phyloP scores from a whole-genome alignment of 2,113 vertebrate genomes.

The Himantopus leucocephalus region DNA sequence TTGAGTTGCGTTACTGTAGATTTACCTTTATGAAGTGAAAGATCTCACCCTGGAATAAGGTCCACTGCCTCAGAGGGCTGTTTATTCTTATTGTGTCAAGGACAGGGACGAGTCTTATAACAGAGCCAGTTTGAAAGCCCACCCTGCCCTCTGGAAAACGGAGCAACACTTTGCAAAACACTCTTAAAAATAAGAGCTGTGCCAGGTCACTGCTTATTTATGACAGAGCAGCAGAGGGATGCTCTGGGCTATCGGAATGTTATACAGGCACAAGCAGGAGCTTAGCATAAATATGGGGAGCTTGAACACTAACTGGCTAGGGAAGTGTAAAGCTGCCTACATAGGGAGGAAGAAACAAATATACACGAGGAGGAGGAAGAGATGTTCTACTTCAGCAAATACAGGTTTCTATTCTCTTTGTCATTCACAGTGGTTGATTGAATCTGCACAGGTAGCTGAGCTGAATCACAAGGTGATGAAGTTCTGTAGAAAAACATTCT shows the following conservation, averaged over 20 bases:
- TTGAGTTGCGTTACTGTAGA: background rate
- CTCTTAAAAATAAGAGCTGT: background rate
- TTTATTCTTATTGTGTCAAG: background rate
- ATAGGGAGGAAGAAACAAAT: background rate
- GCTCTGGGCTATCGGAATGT: background rate
- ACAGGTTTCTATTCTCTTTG: background rate
- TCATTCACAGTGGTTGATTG: background rate
- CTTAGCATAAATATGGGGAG: background rate
- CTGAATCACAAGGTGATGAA: background rate
- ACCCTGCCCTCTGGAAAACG: background rate
- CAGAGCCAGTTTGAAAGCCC: background rate
- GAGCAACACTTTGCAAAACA: background rate
- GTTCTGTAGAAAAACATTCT: background rate
- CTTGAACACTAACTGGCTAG: background rate
- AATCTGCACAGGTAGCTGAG: background rate
- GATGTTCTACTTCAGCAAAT: background rate
- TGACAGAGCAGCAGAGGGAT: background rate
- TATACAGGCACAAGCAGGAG: background rate
- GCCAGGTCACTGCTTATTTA: background rate
- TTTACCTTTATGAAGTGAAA: background rate
- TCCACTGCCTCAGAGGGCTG: background rate
- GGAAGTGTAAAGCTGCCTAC: background rate
- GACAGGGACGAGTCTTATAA: background rate
- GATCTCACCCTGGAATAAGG: background rate
- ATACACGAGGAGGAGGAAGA: background rate